A percentile compares a stretch with the other conserved stretches of the same genome.
phyloP scores from a whole-genome alignment of 2,888 invertebrate species.

The Xestia sexstrigata region DNA sequence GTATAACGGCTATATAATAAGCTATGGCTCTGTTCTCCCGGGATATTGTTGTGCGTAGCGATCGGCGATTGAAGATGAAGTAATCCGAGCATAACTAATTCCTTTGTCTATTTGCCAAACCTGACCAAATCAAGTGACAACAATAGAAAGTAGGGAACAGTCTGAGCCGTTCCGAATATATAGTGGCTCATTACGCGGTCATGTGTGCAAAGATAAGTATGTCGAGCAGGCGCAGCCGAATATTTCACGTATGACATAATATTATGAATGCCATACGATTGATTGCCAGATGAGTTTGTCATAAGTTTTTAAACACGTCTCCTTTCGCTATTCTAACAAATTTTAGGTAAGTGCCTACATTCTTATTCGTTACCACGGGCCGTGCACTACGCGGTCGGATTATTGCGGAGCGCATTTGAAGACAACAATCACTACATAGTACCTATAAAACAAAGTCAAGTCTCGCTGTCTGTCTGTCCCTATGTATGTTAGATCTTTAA shows the following conservation, averaged over 20 bases:
- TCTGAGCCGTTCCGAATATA: conserved; percentile 65
- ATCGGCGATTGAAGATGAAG: conserved; percentile 32
- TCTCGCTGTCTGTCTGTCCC: too few relatives aligned
- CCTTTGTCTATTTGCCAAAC: conserved; percentile 67
- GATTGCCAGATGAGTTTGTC: neutral
- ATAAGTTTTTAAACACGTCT: neutral
- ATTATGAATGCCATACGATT: conserved; percentile 15
- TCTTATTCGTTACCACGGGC: neutral
- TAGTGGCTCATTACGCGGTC: conserved; percentile 72
- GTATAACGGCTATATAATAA: neutral
- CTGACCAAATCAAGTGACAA: conserved; percentile 70
- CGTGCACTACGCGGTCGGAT: too few relatives aligned
- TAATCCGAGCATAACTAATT: conserved; percentile 34
- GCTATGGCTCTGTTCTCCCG: neutral
- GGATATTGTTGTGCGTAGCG: neutral
- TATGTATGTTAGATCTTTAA: too few relatives aligned
- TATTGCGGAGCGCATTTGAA: too few relatives aligned
- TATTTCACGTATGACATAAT: conserved; percentile 12
- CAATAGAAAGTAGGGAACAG: conserved; percentile 68
- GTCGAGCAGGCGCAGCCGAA: conserved; percentile 19
- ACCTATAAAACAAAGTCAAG: too few relatives aligned
- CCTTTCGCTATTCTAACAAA: neutral
- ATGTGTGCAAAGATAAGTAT: conserved; percentile 57
- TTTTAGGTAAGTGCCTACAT: neutral
- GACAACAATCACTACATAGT: too few relatives aligned